Base-by-base conservation (phyloP, 2,797 vertebrate species). In the Thaleichthys pacificus region DNA sequence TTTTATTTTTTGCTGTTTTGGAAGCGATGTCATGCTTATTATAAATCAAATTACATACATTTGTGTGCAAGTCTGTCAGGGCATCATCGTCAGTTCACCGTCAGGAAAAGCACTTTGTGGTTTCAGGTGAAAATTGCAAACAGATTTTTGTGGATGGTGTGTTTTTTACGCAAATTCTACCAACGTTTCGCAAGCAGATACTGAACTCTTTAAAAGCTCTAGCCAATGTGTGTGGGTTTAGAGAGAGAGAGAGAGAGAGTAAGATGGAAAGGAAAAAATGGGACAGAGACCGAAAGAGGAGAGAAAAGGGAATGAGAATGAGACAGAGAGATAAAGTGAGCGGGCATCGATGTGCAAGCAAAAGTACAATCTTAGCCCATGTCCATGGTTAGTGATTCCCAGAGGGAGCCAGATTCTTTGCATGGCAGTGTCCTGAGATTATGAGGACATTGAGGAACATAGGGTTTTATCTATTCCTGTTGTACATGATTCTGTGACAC, bases 21-120 rank as follows among this genome's bases (percentile, higher is more conserved):
- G 84, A 79, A 90, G 87, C 84, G 87, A 91, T 91, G 85, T 88
- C 86, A 89, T 87, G 90, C 87, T 89, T 89, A 84, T 92, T 91
- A 87, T 78, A 79, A 86, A 82, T 79, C 73, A 81, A 86, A 88
- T 90, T 88, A 85, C 84, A 84, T 81, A 83, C 77, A 84, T 78
- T 80, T 74, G 77, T 76, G 81, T 79, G 82, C 86, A 80, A 62
- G 67, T 87, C 82, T 80, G 77, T 83, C 83, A 42, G 76, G 83
- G 81, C 75, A 81, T 71, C 69, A 75, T 51, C 49, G 69, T 56
- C 73, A 64, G 74, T 78, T 47, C 72, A 75, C 70, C 73, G 66
- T 82, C 81, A 74, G 24, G 47, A 83, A 82, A 66, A 66, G 62
- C 7, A 15, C 68, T 82, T 80, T 69, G 66, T 51, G 74, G 78